Evolutionary conservation across 1,140 invertebrate species (phyloP), one percentile per base, ranked within the genome.

Genomic region (Lethocerus indicus): DNA sequence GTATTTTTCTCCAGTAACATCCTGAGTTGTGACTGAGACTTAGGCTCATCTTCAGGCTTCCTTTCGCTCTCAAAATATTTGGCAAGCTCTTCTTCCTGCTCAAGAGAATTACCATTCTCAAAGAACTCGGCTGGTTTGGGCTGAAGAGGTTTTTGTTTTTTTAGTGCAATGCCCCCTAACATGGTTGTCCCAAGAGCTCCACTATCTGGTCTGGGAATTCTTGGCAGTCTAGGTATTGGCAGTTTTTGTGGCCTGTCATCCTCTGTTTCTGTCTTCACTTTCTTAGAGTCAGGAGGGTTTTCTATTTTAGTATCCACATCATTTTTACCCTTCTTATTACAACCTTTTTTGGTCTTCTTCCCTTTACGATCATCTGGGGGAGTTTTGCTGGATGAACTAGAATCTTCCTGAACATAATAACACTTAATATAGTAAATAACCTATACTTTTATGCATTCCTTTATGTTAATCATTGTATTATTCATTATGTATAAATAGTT

Each of bases 21-120:
- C n/a, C n/a, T n/a, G n/a, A n/a, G n/a, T n/a, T n/a, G n/a, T n/a
- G n/a, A n/a, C n/a, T n/a, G n/a, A n/a, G n/a, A n/a, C n/a, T n/a
- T n/a, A n/a, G n/a, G n/a, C n/a, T n/a, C n/a, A n/a, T n/a, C n/a
- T n/a, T n/a, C n/a, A n/a, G n/a, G n/a, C n/a, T n/a, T n/a, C n/a
- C n/a, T n/a, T n/a, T n/a, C n/a, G n/a, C n/a, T n/a, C 56, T 79
- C 77, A 64, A 85, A 83, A 66, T 85, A 85, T 64, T 81, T 77
- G 57, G 84, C 64, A 52, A 86, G 60, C 64, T 86, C 82, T 58
- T 81, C 79, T 58, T 86, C 83, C 57, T 79, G 79, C 56, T 84
- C 81, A 59, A 85, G 79, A 37, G 80, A 81, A 63, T 82, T 84
- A 54, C 74, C 76, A 37, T 79, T 74, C 32, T 78, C 76, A 32